phyloP scores from a whole-genome alignment of 2,113 vertebrate genomes.

The Cynoglossus semilaevis region DNA sequence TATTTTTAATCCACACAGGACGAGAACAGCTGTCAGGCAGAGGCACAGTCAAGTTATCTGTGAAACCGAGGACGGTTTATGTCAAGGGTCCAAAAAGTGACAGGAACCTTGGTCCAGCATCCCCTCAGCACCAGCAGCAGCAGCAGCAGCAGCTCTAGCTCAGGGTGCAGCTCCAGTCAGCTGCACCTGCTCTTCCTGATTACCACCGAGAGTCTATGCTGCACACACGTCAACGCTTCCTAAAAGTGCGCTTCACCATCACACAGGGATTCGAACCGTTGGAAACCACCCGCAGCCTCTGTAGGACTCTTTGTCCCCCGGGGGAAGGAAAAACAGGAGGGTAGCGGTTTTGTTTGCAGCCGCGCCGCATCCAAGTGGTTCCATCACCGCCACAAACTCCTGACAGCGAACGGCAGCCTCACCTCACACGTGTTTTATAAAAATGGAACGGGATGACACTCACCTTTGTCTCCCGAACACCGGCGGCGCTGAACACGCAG shows the following conservation, averaged over 20 bases:
- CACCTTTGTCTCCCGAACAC: slow-evolving; percentile 33
- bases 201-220: neutral
- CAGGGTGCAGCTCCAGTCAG: neutral
- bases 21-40: neutral
- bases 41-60: neutral
- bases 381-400: slow-evolving; percentile 42
- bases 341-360: neutral
- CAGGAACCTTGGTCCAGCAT: slow-evolving; percentile 2
- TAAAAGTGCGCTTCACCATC: neutral
- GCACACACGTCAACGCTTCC: neutral
- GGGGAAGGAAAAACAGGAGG: neutral
- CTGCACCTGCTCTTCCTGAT: slow-evolving; percentile 18
- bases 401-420: slow-evolving; percentile 30
- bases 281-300: neutral
- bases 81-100: slow-evolving; percentile 15
- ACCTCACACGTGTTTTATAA: slow-evolving; percentile 35
- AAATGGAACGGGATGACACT: slow-evolving; percentile 10
- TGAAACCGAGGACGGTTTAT: slow-evolving; percentile 1
- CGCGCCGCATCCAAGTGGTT: slow-evolving; percentile 24
- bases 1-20: slow-evolving; percentile 1
- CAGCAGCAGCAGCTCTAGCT: neutral
- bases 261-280: neutral
- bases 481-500: slow-evolving; percentile 26
- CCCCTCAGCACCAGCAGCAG: neutral
- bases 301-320: neutral